These are phyloP conservation scores for Glossosoma conforme DNA, from an alignment of 1,140 invertebrate genomes.

Conservation along the genomic window DNA sequence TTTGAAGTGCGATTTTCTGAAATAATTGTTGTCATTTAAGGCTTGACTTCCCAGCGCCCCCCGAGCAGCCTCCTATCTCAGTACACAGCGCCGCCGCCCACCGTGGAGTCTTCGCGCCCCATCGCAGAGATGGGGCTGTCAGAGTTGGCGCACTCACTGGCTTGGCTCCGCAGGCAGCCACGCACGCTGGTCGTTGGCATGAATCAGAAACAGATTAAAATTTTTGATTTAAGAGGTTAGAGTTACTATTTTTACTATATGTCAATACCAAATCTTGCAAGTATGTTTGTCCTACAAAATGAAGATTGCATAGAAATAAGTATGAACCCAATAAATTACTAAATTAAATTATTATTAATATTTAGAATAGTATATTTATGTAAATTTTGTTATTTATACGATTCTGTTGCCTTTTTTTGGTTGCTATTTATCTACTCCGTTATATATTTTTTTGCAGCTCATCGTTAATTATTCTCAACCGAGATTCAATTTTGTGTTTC, in stretches of 20 bases:
- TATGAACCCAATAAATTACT: too few relatives aligned
- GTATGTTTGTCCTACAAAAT: too few relatives aligned
- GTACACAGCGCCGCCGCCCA: constrained; percentile 24
- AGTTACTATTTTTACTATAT: constrained; percentile 13
- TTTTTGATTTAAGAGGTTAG: constrained; percentile 88
- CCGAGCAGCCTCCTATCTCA: constrained; percentile 8
- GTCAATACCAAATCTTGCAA: background rate
- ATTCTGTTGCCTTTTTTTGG: too few relatives aligned
- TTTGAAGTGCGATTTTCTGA: too few relatives aligned
- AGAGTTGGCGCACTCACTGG: constrained; percentile 77
- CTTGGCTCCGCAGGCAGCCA: constrained; percentile 74
- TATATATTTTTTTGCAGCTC: too few relatives aligned
- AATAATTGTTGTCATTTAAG: constrained; percentile 1
- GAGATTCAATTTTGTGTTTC: too few relatives aligned
- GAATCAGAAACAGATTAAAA: constrained; percentile 82
- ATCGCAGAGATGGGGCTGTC: constrained; percentile 66
- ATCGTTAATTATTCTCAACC: background rate
- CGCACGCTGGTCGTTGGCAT: constrained; percentile 78
- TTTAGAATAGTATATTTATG: too few relatives aligned
- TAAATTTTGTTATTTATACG: too few relatives aligned
- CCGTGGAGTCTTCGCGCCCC: constrained; percentile 48
- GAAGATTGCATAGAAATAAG: too few relatives aligned
- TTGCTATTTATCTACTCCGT: too few relatives aligned
- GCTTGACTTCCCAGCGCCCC: constrained; percentile 14
- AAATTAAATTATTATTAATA: too few relatives aligned